Conservation (phyloP, 2,113 vertebrate species). For the Vombatus ursinus region DNA sequence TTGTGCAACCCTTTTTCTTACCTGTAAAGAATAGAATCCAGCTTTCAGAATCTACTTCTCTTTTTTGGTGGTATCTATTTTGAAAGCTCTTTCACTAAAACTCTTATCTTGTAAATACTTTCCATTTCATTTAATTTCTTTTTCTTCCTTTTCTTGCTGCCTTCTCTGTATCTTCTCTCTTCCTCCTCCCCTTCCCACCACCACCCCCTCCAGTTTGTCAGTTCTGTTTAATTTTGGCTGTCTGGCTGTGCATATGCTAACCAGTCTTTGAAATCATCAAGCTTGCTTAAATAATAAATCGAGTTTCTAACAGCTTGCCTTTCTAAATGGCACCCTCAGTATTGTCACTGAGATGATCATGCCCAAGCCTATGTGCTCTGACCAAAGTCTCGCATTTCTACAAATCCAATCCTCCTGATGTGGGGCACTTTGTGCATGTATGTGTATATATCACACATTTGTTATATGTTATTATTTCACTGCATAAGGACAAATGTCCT, state of each 20-base stretch:
- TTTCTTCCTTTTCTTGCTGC: not conserved
- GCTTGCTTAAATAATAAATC: not conserved
- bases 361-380: too few species aligned
- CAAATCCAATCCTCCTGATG: not conserved
- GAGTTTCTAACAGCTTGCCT: not conserved
- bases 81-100: not conserved
- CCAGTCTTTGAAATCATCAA: not conserved
- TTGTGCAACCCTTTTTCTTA: not conserved
- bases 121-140: not conserved
- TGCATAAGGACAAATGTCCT: not conserved
- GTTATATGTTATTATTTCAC: not conserved
- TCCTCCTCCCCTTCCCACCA: rapidly evolving
- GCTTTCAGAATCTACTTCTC: not conserved
- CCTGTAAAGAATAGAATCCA: not conserved
- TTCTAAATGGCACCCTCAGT: not conserved
- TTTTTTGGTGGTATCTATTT: not conserved
- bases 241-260: not conserved
- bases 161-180: rapidly evolving
- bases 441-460: not conserved
- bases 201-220: not conserved
- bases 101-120: not conserved
- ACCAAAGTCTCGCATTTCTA: not conserved
- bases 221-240: not conserved
- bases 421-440: not conserved
- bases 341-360: not conserved